Percentiles rank a stretch among this genome's conserved stretches.
Conservation (phyloP, 37 sponge, comb jelly and placozoan genomes). For the Bolinopsis microptera region DNA sequence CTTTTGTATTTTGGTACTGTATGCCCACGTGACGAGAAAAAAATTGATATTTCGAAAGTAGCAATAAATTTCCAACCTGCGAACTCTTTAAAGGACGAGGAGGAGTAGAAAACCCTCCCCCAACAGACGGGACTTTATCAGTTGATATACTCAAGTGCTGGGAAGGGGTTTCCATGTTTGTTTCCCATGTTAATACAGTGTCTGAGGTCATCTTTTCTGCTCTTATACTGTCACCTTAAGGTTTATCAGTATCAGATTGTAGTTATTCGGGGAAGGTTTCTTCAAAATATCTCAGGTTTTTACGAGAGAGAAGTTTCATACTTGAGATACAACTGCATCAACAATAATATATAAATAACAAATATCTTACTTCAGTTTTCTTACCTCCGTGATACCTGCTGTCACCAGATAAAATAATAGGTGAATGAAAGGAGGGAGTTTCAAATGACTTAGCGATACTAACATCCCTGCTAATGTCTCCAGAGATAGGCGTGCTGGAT, state of each 20-base stretch:
- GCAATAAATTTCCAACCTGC: no score
- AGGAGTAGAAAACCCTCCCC: neutral
- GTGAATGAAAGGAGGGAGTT: slow-evolving; percentile 27
- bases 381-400: neutral
- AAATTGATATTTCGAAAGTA: no score
- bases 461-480: neutral
- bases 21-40: no score
- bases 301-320: no score
- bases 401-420: neutral
- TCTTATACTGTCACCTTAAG: neutral
- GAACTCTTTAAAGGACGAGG: no score
- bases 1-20: no score
- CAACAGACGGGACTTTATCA: neutral
- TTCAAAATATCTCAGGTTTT: no score
- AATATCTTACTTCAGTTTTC: no score
- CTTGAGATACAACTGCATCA: no score
- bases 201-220: neutral
- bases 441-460: slow-evolving; percentile 9
- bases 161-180: neutral
- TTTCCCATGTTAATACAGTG: neutral
- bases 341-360: no score
- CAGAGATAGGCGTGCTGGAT: slow-evolving; percentile 21
- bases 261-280: no score
- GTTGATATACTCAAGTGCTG: neutral
- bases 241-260: no score